Conservation (phyloP, 1,140 invertebrate species). For the Sycobia sp. region DNA sequence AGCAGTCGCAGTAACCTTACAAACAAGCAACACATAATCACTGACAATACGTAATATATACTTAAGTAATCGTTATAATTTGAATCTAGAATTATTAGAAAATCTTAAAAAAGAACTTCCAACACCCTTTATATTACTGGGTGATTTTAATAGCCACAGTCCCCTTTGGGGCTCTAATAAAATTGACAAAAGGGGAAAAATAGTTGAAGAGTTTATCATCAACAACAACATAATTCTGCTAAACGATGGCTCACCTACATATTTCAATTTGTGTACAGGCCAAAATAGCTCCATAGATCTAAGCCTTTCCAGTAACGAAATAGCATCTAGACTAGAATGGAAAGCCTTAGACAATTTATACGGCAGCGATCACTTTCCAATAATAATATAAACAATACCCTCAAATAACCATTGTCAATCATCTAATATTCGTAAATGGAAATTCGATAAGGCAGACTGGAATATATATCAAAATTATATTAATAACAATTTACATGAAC, state of each 20-base stretch:
- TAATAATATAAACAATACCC: conserved; percentile 30
- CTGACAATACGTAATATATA: conserved; percentile 44
- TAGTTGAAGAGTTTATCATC: conserved; percentile 33
- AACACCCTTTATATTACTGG: conserved; percentile 42
- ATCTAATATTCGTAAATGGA: not conserved
- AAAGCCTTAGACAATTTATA: conserved; percentile 38
- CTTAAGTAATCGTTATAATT: conserved; percentile 38
- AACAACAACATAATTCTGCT: conserved; percentile 35
- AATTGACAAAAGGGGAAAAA: conserved; percentile 41
- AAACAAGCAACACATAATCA: not conserved
- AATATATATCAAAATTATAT: not conserved
- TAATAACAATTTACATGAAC: not conserved
- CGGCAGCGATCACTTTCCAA: conserved; percentile 45
- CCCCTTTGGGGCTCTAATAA: conserved; percentile 44
- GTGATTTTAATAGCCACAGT: conserved; percentile 50
- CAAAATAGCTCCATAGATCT: conserved; percentile 41
- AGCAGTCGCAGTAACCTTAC: no score
- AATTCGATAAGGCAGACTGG: not conserved
- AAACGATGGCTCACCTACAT: conserved; percentile 39
- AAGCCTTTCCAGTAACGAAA: conserved; percentile 38
- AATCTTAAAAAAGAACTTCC: conserved; percentile 44
- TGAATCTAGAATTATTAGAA: conserved; percentile 37
- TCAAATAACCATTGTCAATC: not conserved
- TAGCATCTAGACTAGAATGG: conserved; percentile 41
- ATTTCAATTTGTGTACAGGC: conserved; percentile 39